Evolutionary conservation across 37 sponge, comb jelly and placozoan genomes (phyloP).

Genomic region (Cliona cf. orientalis): DNA sequence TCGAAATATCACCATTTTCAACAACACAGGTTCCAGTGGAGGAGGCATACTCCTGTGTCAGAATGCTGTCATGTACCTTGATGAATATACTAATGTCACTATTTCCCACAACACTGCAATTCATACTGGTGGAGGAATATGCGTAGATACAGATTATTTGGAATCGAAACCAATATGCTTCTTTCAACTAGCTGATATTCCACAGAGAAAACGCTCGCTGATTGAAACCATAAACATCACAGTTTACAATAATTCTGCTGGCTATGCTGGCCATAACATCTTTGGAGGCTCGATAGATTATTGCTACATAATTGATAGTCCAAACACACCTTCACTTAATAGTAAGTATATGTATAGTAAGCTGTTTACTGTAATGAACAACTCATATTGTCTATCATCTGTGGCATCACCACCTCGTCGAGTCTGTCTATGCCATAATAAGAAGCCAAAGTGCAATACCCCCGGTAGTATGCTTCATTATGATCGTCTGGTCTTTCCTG

Average conservation of each 20-base stretch:
- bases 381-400: no score
- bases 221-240: conserved; percentile 4
- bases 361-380: no score
- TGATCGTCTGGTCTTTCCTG: no score
- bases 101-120: conserved; percentile 4
- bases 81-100: background rate
- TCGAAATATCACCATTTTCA: no score
- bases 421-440: no score
- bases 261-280: conserved; percentile 18
- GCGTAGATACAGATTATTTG: conserved; percentile 3
- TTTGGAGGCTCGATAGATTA: conserved; percentile 43
- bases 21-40: conserved; percentile 16
- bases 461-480: no score
- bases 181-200: conserved; percentile 3
- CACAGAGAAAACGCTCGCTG: background rate
- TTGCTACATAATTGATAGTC: no score
- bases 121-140: conserved; percentile 27
- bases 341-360: no score
- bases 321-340: no score
- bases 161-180: conserved; percentile 29
- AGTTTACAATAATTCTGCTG: conserved; percentile 17
- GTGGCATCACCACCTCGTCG: no score
- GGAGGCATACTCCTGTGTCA: conserved; percentile 26
- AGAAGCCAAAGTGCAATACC: no score
- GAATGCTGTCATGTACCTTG: conserved; percentile 2